Base-by-base conservation (phyloP, 1,140 invertebrate genomes). In the Sesamia nonagrioides region DNA sequence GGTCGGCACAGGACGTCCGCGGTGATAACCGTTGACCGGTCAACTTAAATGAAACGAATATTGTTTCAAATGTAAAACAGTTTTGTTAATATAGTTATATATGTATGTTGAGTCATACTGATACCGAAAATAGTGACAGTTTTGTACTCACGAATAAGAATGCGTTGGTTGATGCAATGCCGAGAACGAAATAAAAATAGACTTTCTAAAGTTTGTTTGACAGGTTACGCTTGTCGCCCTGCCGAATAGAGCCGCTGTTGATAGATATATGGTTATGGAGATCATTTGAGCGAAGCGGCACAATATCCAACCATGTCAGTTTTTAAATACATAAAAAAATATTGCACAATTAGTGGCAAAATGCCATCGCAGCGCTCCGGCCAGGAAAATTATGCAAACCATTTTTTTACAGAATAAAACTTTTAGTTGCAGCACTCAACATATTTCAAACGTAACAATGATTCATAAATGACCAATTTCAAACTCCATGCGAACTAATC, bases 11-110 rank as follows among this genome's bases (percentile, higher is more conserved):
- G 91, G 91, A 92, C 78, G 79, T 92, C 90, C 91, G 90, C 77
- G 83, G 75, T 77, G 92, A 94, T 94, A 94, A 85, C 52, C 33
- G 33, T 72, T 90, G 89, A 92, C 89, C 89, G 87, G 84, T 90
- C 88, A 82, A 78, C 88, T 89, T 83, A 84, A 87, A 91, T 89
- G 80, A 78, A 80, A 78, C 76, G 73, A 69, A 79, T 58, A 80
- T 60, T 77, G 73, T 82, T 78, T 72, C 72, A 61, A 78, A 68
- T 78, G 74, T 68, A 52, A 48, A 76, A 66, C 37, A 71, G 27
- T 40, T 60, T 48, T 78, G 76, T 75, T 75, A 50, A 69, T 69
- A 50, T 50, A 61, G 15, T 75, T 63, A 63, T 63, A 18, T 33
- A 37, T 45, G 56, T 63, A 52, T 63, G 56, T 60, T 75, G 73